phyloP scores from a whole-genome alignment of 2,888 invertebrate species.

The Acrobasis suavella region DNA sequence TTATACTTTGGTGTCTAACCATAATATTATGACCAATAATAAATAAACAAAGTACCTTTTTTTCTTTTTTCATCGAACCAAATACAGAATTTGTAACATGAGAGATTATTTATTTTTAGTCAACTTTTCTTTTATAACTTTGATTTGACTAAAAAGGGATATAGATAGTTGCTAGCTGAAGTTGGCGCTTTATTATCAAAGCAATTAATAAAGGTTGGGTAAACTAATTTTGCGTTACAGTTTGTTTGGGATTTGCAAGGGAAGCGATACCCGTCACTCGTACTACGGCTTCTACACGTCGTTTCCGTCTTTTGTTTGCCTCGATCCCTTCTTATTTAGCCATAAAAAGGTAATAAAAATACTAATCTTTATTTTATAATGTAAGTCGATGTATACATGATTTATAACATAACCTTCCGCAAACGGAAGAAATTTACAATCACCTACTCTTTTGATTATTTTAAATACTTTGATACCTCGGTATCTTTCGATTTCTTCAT shows the following conservation, averaged over 20 bases:
- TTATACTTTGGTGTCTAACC: too few species aligned
- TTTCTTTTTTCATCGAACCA: too few species aligned
- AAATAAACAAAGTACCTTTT: too few species aligned
- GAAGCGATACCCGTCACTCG: not conserved
- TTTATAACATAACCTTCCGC: too few species aligned
- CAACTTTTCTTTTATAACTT: not conserved
- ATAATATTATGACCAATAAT: too few species aligned
- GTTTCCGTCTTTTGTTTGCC: not conserved
- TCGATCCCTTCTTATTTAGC: not conserved
- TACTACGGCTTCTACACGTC: not conserved
- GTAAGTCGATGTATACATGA: too few species aligned
- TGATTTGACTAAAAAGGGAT: not conserved
- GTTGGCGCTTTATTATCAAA: not conserved
- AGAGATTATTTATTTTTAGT: too few species aligned
- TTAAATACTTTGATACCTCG: too few species aligned
- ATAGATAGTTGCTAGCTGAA: not conserved
- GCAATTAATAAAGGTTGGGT: constrained; percentile 3
- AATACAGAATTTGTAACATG: too few species aligned
- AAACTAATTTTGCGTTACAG: constrained; percentile 3
- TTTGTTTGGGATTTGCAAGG: constrained; percentile 2
- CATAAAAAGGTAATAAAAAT: not conserved
- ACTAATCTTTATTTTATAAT: not conserved
- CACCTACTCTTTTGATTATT: too few species aligned
- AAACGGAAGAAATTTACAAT: too few species aligned
- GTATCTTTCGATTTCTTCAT: too few species aligned